Conservation (phyloP, 1,140 invertebrate species). For the Procambarus virginalis region DNA sequence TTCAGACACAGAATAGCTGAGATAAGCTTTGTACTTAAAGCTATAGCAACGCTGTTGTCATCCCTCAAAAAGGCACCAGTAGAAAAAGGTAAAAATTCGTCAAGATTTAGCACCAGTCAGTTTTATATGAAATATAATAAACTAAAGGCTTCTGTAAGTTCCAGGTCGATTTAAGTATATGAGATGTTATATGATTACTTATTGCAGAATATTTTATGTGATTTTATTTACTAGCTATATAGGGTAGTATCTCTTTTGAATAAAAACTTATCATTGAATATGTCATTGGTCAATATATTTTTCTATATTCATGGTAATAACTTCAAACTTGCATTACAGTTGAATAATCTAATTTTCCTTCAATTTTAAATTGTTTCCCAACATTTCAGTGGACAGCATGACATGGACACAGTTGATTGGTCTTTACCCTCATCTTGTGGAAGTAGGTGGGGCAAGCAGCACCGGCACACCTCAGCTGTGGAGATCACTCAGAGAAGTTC, state of each 20-base stretch:
- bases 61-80: slow-evolving; percentile 93
- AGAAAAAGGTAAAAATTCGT: slow-evolving; percentile 81
- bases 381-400: slow-evolving; percentile 83
- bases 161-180: too few species aligned
- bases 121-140: too few species aligned
- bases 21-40: slow-evolving; percentile 97
- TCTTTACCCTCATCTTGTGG: slow-evolving; percentile 92
- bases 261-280: too few species aligned
- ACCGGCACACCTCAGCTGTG: slow-evolving; percentile 65
- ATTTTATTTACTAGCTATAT: too few species aligned
- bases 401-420: slow-evolving; percentile 95
- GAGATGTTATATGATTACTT: too few species aligned
- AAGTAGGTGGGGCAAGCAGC: slow-evolving; percentile 64
- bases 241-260: too few species aligned
- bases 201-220: too few species aligned
- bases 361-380: background rate
- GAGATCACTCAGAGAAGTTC: slow-evolving; percentile 66
- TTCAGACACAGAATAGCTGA: slow-evolving; percentile 93
- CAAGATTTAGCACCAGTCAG: too few species aligned
- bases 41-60: slow-evolving; percentile 91
- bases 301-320: too few species aligned
- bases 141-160: too few species aligned
- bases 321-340: too few species aligned
- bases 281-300: too few species aligned
- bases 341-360: background rate